Percentiles rank a stretch among this genome's conserved stretches.
phyloP scores from a whole-genome alignment of 1,140 invertebrate species.

The Contarinia nasturtii region DNA sequence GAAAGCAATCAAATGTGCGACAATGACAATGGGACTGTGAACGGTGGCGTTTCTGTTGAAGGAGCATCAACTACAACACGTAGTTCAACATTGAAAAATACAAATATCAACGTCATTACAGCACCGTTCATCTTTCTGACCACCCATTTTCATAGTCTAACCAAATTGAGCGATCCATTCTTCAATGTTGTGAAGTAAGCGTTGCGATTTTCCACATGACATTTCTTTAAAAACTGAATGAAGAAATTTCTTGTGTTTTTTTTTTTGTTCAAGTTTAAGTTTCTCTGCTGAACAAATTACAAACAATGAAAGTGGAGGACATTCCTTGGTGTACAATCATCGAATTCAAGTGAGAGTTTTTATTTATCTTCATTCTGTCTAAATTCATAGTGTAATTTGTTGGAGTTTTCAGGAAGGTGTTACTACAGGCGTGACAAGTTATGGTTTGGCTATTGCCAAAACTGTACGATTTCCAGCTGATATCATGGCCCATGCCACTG shows the following conservation, averaged over 20 bases:
- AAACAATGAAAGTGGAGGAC: background rate
- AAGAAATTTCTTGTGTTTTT: background rate
- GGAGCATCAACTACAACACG: background rate
- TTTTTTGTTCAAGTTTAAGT: background rate
- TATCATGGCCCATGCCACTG: background rate
- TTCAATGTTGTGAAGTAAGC: constrained; percentile 62
- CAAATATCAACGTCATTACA: constrained; percentile 11
- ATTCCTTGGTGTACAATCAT: background rate
- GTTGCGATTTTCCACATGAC: background rate
- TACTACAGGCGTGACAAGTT: background rate
- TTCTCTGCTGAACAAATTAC: background rate
- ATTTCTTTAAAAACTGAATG: background rate
- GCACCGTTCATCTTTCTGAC: constrained; percentile 62
- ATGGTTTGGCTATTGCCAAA: background rate
- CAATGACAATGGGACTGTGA: background rate
- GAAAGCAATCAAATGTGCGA: background rate
- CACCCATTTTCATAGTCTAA: constrained; percentile 63
- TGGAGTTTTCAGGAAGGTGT: background rate
- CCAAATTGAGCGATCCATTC: constrained; percentile 51
- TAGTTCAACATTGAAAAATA: background rate
- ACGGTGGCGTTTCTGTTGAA: background rate
- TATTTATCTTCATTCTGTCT: background rate
- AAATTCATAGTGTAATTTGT: background rate
- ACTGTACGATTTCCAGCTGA: background rate
- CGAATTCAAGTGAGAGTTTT: background rate